Percentiles rank a stretch among this genome's conserved stretches.
These are phyloP conservation scores for Calonectris borealis DNA, from an alignment of 2,113 vertebrate species.

Conservation along the genomic window DNA sequence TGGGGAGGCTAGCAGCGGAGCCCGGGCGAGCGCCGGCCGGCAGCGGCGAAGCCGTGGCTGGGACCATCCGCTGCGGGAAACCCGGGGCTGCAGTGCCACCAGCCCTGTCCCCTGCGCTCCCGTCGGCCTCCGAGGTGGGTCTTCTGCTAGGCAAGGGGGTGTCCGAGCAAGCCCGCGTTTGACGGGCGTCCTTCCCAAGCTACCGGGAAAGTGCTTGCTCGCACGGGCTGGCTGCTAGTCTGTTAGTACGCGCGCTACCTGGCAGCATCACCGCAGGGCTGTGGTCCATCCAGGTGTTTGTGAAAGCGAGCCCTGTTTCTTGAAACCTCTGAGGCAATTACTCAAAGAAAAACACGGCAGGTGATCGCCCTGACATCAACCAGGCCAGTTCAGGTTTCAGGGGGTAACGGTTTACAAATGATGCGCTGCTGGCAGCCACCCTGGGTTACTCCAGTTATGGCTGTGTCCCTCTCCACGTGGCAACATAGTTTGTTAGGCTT, in stretches of 20 bases:
- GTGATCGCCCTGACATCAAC: not conserved
- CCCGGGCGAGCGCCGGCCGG: too few species aligned
- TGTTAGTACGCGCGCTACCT: fast-evolving
- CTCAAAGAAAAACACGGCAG: not conserved
- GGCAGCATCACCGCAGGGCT: not conserved
- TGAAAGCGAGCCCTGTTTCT: not conserved
- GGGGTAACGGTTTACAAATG: not conserved
- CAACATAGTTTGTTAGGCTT: not conserved
- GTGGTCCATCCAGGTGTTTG: not conserved
- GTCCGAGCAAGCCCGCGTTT: not conserved
- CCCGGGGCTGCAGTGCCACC: not conserved
- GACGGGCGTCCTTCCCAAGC: not conserved
- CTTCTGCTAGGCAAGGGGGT: not conserved
- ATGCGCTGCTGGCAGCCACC: not conserved
- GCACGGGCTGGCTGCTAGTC: not conserved
- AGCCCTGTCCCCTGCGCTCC: not conserved
- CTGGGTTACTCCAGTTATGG: not conserved
- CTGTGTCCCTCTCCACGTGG: not conserved
- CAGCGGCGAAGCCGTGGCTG: not conserved
- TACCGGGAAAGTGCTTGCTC: fast-evolving
- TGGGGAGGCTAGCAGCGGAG: not conserved
- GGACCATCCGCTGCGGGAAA: not conserved
- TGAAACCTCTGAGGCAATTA: not conserved
- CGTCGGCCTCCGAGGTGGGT: not conserved
- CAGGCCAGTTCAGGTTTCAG: not conserved